Percentiles rank a stretch among this genome's conserved stretches.
phyloP scores from a whole-genome alignment of 2,888 invertebrate species.

The Eulithis prunata region DNA sequence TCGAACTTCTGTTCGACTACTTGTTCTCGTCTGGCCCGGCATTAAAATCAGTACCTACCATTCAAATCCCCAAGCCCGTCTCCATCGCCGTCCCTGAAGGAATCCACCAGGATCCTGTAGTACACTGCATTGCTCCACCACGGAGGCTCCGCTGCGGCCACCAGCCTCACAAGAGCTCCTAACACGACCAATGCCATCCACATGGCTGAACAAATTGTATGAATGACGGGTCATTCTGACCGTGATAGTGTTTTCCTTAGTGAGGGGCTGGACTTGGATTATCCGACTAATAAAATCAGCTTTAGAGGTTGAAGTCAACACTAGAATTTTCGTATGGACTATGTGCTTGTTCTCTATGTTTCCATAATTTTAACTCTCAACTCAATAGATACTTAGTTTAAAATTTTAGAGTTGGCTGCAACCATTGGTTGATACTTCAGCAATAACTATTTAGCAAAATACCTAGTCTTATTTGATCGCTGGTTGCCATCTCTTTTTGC shows the following conservation, averaged over 20 bases:
- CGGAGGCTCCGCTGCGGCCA: slow-evolving; percentile 36
- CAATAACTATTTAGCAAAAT: too few species aligned
- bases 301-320: too few species aligned
- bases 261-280: slow-evolving; percentile 6
- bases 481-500: too few species aligned
- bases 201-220: slow-evolving; percentile 47
- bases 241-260: slow-evolving; percentile 14
- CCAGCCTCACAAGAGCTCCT: slow-evolving; percentile 39
- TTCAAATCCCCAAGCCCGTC: slow-evolving; percentile 94
- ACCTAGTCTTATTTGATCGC: too few species aligned
- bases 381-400: too few species aligned
- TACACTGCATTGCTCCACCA: slow-evolving; percentile 94
- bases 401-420: too few species aligned
- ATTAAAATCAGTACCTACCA: slow-evolving; percentile 75
- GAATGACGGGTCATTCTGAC: slow-evolving; percentile 20
- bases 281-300: neutral
- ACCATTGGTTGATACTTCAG: too few species aligned
- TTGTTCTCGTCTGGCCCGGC: too few species aligned
- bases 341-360: too few species aligned
- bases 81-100: slow-evolving; percentile 92
- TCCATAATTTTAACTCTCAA: too few species aligned
- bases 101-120: slow-evolving; percentile 93
- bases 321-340: too few species aligned
- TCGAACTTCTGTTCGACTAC: neutral
- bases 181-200: slow-evolving; percentile 56